A percentile compares a stretch with the other conserved stretches of the same genome.
Evolutionary conservation across 2,888 invertebrate species (phyloP).

Genomic region (Rhodophaea formosa): DNA sequence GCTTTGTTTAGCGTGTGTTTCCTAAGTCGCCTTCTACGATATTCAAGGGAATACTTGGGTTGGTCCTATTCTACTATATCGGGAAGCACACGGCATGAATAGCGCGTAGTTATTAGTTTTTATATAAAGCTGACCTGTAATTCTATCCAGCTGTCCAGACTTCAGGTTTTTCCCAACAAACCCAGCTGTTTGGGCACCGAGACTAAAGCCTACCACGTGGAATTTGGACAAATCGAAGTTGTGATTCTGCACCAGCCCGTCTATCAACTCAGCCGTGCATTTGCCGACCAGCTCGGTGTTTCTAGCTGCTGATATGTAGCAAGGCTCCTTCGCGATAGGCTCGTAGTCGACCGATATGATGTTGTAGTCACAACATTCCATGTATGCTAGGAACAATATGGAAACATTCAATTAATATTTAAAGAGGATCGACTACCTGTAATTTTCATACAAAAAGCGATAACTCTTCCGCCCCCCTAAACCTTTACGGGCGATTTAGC

Average conservation of each 20-base stretch:
- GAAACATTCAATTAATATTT: slow-evolving; percentile 2
- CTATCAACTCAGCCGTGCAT: slow-evolving; percentile 82
- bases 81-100: no score
- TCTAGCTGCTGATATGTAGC: slow-evolving; percentile 80
- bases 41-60: no score
- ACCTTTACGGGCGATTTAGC: no score
- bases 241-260: slow-evolving; percentile 63
- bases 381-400: slow-evolving; percentile 62
- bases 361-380: slow-evolving; percentile 79
- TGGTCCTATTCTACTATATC: no score
- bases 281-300: slow-evolving; percentile 82
- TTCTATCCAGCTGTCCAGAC: slow-evolving; percentile 66
- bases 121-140: slow-evolving; percentile 82
- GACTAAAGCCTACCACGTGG: slow-evolving; percentile 84
- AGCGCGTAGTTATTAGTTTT: no score
- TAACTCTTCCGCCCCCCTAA: no score
- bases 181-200: slow-evolving; percentile 83
- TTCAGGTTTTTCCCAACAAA: slow-evolving; percentile 69
- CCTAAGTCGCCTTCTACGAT: no score
- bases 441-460: no score
- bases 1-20: no score
- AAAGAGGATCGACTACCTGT: no score
- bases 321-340: slow-evolving; percentile 79
- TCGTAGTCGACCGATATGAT: slow-evolving; percentile 83
- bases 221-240: slow-evolving; percentile 67